Percentiles rank a stretch among this genome's conserved stretches.
phyloP scores from a whole-genome alignment of 1,140 invertebrate genomes.

The Hypothenemus hampei region DNA sequence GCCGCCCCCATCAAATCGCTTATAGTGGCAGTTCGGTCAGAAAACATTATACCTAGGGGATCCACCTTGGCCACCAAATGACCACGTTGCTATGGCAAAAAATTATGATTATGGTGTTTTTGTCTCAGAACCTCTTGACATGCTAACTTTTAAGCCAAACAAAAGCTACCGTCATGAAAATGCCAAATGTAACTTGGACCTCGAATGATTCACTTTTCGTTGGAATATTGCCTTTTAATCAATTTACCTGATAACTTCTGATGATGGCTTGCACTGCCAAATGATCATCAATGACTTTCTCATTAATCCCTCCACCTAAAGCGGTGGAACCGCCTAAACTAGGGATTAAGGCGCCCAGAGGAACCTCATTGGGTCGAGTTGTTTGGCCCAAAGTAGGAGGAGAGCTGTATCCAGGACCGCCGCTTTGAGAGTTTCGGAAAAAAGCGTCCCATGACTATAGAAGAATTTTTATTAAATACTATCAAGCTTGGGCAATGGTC shows the following conservation, averaged over 20 bases:
- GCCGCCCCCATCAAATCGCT: slow-evolving; percentile 56
- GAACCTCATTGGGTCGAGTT: slow-evolving; percentile 68
- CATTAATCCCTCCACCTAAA: slow-evolving; percentile 57
- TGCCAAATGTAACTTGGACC: no score
- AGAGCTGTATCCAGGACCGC: slow-evolving; percentile 79
- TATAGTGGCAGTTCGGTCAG: slow-evolving; percentile 48
- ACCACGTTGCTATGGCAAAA: slow-evolving; percentile 51
- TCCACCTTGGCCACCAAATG: slow-evolving; percentile 77
- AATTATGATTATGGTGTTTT: neutral
- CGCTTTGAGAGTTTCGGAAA: slow-evolving; percentile 81
- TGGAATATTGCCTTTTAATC: neutral
- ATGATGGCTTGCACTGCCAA: slow-evolving; percentile 98
- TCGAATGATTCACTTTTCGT: no score
- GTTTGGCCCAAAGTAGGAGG: slow-evolving; percentile 76
- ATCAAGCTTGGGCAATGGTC: neutral
- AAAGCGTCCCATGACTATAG: slow-evolving; percentile 96
- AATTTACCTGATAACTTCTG: slow-evolving; percentile 91
- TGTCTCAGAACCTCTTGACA: neutral
- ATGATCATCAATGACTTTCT: slow-evolving; percentile 96
- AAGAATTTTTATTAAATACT: slow-evolving; percentile 30
- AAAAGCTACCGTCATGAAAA: no score
- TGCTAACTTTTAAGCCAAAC: neutral
- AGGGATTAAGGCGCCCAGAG: slow-evolving; percentile 62
- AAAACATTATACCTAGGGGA: slow-evolving; percentile 57
- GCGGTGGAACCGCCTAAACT: slow-evolving; percentile 43